These are phyloP conservation scores for Antigone vipio DNA, from an alignment of 2,113 vertebrate genomes.

Conservation along the genomic window DNA sequence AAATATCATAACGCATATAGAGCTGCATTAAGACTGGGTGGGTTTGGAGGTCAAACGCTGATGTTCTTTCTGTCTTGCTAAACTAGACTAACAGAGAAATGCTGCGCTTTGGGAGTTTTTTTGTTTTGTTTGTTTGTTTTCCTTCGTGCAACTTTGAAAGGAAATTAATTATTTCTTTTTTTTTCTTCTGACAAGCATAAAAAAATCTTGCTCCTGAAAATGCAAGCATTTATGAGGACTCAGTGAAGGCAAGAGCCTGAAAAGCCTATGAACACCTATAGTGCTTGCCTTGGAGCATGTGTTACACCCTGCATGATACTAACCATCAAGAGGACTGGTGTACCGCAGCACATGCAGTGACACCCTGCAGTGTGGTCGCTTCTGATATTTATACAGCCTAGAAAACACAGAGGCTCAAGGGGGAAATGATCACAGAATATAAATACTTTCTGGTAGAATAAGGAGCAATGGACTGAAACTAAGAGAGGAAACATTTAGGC, in stretches of 20 bases:
- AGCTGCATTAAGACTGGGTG: background rate
- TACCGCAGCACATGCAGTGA: background rate
- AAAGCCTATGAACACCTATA: slow-evolving; percentile 1
- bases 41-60: background rate
- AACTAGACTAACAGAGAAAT: background rate
- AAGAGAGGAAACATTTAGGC: slow-evolving; percentile 57
- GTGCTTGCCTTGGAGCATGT: slow-evolving; percentile 46
- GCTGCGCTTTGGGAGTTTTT: background rate
- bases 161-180: background rate
- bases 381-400: slow-evolving; percentile 42
- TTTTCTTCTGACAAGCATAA: background rate
- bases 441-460: slow-evolving; percentile 66
- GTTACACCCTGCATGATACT: slow-evolving; percentile 17
- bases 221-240: background rate
- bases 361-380: slow-evolving; percentile 35
- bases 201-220: background rate
- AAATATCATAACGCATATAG: background rate
- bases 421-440: slow-evolving; percentile 51
- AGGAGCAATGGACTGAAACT: slow-evolving; percentile 69
- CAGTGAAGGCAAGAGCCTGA: background rate
- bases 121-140: background rate
- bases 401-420: slow-evolving; percentile 49
- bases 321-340: background rate
- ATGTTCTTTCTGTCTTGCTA: background rate
- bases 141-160: background rate